Evolutionary conservation across 2,113 vertebrate species (phyloP), one percentile per base, ranked within the genome.

Genomic region (Pithys albifrons): DNA sequence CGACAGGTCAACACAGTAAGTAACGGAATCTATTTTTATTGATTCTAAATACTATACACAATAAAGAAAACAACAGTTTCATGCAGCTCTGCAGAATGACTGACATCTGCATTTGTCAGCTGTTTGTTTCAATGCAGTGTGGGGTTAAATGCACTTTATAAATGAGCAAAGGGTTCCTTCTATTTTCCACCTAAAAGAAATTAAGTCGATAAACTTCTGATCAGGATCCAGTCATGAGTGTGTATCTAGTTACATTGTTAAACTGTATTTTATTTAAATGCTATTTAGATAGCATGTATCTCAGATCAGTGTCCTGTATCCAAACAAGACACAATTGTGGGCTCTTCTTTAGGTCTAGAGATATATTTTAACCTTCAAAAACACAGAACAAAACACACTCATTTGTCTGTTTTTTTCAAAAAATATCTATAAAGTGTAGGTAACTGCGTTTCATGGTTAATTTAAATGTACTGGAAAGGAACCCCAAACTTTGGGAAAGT

Each of bases 1-100:
- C 98, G 99, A 71, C 99, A 99, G 96, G 99, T 99, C 85, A 99
- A 98, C 98, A 99, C 97, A 7, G 98, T 98, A 97, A 98, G 97
- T 97, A 64, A 83, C 62, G 84, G 92, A 88, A 73, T 80, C 78
- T 90, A 66, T 78, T 67, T 96, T 97, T 89, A 95, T 97, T 95
- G 66, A 77, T 84, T 89, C 91, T 95, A 96, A 80, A 58, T 92
- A 83, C 78, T 89, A 78, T 94, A 95, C 93, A 94, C 67, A 85
- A 71, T 82, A 95, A 89, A 84, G 90, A 96, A 93, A 97, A 95
- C 90, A 88, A 85, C 94, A 80, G 88, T 96, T 94, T 93, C 96
- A 95, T 97, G 96, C 93, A 97, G 88, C 79, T 94, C 91, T 91
- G 94, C 70, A 71, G 87, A 93, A 81, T 46, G 90, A 88, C 92